Base-by-base conservation (phyloP, 1,140 invertebrate genomes). In the Drosophila insularis region DNA sequence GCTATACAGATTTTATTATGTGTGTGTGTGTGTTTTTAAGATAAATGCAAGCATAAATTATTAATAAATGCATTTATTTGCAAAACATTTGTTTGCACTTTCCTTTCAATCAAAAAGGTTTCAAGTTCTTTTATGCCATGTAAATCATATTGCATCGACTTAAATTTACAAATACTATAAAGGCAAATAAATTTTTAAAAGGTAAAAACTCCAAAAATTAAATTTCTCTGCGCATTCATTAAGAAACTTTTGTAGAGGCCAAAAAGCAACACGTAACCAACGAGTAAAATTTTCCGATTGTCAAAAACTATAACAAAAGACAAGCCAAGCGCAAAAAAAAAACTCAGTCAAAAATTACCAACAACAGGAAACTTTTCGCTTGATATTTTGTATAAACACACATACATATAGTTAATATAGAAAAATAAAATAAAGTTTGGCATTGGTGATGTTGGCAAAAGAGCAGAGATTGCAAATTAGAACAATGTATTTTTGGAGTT, bases 241-340 rank as follows among this genome's bases (percentile, higher is more conserved):
- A 78, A 74, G 74, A 77, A 78, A 74, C 64, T 78, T 78, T 67
- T 63, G 63, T 59, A 71, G 67, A 74, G 32, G 8, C 14, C 31
- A 58, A 58, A 58, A 58, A 71, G 71, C 75, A 78, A 78, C 75
- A 78, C 75, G 75, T 67, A 67, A 58, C 63, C 59, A 50, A 58
- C 31, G 17, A 58, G 67, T 43, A 50, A 71, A 78, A 78, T 63
- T 78, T 78, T 71, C 54, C 71, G 70, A 78, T 78, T 78, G 75
- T 78, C 75, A 78, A 74, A 78, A 77, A 74, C 63, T 74, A 63
- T 72, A 78, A 74, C 71, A 78, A 71, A 71, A 50, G 68, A 70
- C 58, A 58, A 58, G 31, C 58, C 71, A 63, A 70, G 66, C 71
- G 53, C 66, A 70, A 58, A 58, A 58, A 58, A 32, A 35, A 56